Percentiles rank a stretch among this genome's conserved stretches.
phyloP scores from a whole-genome alignment of 2,797 vertebrate genomes.

The Lophura swinhoii region DNA sequence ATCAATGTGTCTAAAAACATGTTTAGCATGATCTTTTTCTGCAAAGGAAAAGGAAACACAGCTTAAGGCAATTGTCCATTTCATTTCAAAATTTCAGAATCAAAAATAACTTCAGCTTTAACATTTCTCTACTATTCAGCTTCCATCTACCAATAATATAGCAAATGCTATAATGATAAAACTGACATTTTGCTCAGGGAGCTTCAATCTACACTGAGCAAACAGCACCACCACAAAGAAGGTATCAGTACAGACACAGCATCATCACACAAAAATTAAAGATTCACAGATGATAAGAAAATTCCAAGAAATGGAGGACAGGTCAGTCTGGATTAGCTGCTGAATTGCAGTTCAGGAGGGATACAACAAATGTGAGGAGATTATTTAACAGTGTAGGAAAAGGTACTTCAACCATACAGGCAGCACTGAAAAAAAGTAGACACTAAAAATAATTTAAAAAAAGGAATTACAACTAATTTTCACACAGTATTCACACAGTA shows the following conservation, averaged over 20 bases:
- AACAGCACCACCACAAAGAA: background rate
- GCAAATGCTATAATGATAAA: background rate
- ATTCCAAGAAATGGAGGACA: background rate
- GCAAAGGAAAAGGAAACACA: conserved; percentile 65
- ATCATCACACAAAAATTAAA: background rate
- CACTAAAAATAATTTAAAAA: background rate
- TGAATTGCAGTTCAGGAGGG: background rate
- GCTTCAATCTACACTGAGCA: background rate
- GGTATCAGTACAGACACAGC: background rate
- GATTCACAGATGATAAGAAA: background rate
- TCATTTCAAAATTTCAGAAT: background rate
- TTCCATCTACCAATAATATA: background rate
- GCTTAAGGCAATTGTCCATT: rapidly evolving
- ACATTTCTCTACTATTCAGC: background rate
- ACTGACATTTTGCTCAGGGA: background rate
- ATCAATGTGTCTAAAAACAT: conserved; percentile 95
- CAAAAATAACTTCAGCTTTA: background rate
- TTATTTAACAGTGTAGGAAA: background rate
- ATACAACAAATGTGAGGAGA: background rate
- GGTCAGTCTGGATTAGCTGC: background rate
- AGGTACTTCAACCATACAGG: background rate
- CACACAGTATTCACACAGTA: rapidly evolving
- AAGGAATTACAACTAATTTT: background rate
- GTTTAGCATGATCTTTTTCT: conserved; percentile 97
- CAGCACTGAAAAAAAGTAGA: too few relatives aligned